Conservation (phyloP, 2,888 invertebrate genomes). For the Tachina grossa region DNA sequence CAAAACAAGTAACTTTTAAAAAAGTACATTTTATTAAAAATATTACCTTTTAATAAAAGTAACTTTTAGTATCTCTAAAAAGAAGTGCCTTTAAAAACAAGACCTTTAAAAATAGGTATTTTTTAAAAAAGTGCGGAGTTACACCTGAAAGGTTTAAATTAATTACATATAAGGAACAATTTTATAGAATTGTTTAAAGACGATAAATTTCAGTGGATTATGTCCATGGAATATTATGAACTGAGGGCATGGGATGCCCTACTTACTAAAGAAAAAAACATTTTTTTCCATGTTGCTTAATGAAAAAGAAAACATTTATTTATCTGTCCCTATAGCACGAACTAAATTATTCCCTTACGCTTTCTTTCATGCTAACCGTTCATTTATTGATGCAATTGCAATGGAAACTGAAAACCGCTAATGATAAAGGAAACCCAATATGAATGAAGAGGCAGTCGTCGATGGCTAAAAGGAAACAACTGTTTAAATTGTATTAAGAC, state of each 20-base stretch:
- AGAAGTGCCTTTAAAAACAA: background rate
- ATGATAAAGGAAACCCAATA: background rate
- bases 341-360: too few species aligned
- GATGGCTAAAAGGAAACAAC: conserved; percentile 3
- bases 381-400: conserved; percentile 1
- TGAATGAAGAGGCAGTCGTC: background rate
- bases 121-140: background rate
- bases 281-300: too few species aligned
- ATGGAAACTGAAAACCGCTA: background rate
- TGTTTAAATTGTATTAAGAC: conserved; percentile 26
- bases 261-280: too few species aligned
- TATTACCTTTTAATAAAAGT: background rate
- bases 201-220: too few species aligned
- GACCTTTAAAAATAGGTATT: too few species aligned
- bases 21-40: background rate
- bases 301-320: background rate
- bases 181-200: too few species aligned
- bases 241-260: too few species aligned
- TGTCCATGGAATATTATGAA: too few species aligned
- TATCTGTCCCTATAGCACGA: background rate
- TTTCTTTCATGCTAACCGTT: too few species aligned
- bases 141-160: background rate
- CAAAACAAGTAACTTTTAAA: too few species aligned
- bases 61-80: too few species aligned
- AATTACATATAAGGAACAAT: too few species aligned